Base-by-base conservation (phyloP, 2,888 invertebrate genomes). In the Drosophila subquinaria region DNA sequence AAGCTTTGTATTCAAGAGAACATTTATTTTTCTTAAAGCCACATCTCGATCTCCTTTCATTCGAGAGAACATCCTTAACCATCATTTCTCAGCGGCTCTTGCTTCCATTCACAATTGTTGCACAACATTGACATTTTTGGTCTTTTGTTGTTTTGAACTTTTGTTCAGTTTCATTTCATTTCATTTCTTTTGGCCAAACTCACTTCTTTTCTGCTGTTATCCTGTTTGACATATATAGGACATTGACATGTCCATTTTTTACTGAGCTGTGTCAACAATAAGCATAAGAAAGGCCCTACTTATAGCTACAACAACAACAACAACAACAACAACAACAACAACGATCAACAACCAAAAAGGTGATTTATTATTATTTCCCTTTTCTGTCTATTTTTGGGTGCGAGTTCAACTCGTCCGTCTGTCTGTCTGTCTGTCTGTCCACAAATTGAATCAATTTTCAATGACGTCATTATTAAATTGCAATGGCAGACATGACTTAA, bases 241-340 rank as follows among this genome's bases (percentile, higher is more conserved):
- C 89, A 73, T 89, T 89, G 88, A 86, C 89, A 86, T 79, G 82
- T 76, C 76, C 75, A 84, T 80, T 86, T 86, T 89, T 88, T 82
- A 84, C 73, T 67, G 71, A 81, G 69, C 60, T 42, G 13, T 13
- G 38, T 13, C 27, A 38, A 59, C 62, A 73, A 79, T 50, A 57
- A 51, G 48, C 43, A 53, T 35, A 59, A 66, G 30, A 40, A 56
- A 35, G 15, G 11, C 10, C 43, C 27, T 53, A 48, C 51, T 63
- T 67, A 63, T 66, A 48, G 61, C 59, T 51, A 66, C 73, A 64
- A 66, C 59, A 45, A 76, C 69, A 48, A 76, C 67, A 79, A 64
- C 50, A 64, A 66, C 57, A 45, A 76, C 69, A 48, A n/a, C n/a
- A n/a, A 73, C 67, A 79, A 64, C 50, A 48, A 76, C 69, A 82